Percentiles rank a stretch among this genome's conserved stretches.
Conservation (phyloP, 2,797 vertebrate genomes). For the Sitta carolinensis region DNA sequence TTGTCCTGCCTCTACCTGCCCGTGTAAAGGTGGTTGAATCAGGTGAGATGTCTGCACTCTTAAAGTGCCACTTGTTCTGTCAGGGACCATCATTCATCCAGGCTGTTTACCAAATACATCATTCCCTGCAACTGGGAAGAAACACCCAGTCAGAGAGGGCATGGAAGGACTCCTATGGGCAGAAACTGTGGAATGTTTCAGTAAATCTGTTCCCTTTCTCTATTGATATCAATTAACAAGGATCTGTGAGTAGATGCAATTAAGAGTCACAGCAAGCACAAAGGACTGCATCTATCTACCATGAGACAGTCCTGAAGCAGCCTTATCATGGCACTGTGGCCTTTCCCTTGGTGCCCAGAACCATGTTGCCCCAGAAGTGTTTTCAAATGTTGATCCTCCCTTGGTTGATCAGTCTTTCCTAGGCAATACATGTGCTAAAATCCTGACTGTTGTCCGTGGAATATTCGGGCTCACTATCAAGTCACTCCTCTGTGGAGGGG, state of each 20-base stretch:
- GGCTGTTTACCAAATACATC: background rate
- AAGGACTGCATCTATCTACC: background rate
- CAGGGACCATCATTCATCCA: background rate
- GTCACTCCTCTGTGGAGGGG: background rate
- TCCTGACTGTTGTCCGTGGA: background rate
- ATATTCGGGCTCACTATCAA: background rate
- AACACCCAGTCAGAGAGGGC: background rate
- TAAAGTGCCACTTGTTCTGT: background rate
- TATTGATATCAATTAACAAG: background rate
- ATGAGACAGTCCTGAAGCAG: background rate
- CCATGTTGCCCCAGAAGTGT: background rate
- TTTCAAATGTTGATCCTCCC: accelerated
- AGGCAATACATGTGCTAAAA: background rate
- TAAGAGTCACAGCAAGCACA: background rate
- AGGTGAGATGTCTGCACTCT: background rate
- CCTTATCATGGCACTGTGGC: background rate
- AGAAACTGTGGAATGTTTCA: background rate
- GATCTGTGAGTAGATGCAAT: background rate
- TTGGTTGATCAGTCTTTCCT: background rate
- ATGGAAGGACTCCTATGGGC: background rate
- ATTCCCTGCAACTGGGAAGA: background rate
- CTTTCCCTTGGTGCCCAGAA: background rate
- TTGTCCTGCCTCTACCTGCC: background rate
- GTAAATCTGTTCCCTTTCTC: background rate
- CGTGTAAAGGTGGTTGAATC: accelerated